A percentile compares a stretch with the other conserved stretches of the same genome.
These are phyloP conservation scores for Eristalinus sepulchralis DNA, from an alignment of 2,888 invertebrate genomes.

Conservation along the genomic window DNA sequence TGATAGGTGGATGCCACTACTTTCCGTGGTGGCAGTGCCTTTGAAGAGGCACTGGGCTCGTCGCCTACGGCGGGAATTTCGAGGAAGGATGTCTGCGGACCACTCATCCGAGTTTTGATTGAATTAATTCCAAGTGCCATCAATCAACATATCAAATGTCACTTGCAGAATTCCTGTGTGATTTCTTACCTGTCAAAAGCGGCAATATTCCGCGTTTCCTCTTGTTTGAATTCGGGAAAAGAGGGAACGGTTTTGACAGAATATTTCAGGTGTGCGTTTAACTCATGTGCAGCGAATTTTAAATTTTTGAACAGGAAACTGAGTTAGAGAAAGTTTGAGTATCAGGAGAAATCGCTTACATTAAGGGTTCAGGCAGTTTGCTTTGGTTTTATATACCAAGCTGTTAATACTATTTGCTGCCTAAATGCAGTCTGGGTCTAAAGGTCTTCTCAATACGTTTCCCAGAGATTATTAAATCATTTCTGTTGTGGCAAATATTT, in stretches of 20 bases:
- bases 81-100: not conserved
- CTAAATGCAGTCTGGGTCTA: too few species aligned
- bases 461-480: too few species aligned
- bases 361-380: too few species aligned
- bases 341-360: too few species aligned
- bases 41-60: not conserved
- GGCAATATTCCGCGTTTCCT: constrained; percentile 6
- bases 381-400: too few species aligned
- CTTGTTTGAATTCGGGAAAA: not conserved
- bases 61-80: not conserved
- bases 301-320: too few species aligned
- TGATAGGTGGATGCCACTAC: constrained; percentile 23
- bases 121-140: constrained; percentile 47
- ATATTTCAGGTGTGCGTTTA: not conserved
- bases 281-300: too few species aligned
- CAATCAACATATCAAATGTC: constrained; percentile 54
- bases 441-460: too few species aligned
- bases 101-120: constrained; percentile 24
- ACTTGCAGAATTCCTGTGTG: constrained; percentile 28
- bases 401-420: too few species aligned
- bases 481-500: too few species aligned
- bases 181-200: not conserved
- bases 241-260: not conserved
- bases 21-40: constrained; percentile 18
- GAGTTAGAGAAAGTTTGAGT: not conserved